Conservation (phyloP, 2,888 invertebrate species). For the Mythimna loreyi region DNA sequence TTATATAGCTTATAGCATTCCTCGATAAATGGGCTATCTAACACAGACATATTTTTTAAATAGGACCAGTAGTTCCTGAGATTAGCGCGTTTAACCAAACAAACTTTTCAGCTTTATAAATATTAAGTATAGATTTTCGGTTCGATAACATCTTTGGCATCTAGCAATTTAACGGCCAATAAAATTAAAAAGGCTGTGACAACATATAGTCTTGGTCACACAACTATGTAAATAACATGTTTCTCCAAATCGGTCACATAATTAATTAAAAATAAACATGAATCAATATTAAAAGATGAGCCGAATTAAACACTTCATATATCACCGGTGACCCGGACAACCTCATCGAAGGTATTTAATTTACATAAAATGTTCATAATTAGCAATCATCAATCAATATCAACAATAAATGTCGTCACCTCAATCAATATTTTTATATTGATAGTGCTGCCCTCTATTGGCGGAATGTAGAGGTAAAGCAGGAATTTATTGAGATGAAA, state of each 20-base stretch:
- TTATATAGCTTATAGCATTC: too few species aligned
- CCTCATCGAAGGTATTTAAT: slow-evolving; percentile 45
- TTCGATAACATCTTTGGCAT: background rate
- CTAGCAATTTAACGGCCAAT: background rate
- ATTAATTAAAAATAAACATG: slow-evolving; percentile 21
- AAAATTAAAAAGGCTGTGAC: background rate
- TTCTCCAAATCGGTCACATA: slow-evolving; percentile 22
- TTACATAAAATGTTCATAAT: slow-evolving; percentile 49
- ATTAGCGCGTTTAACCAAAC: too few species aligned
- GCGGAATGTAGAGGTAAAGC: background rate
- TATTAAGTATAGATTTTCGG: too few species aligned
- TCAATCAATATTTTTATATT: slow-evolving; percentile 12
- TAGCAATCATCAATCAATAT: slow-evolving; percentile 12
- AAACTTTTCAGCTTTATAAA: too few species aligned
- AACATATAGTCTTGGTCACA: background rate
- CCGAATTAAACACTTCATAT: slow-evolving; percentile 14
- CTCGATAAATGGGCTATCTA: too few species aligned
- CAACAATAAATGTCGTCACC: background rate
- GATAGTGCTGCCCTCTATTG: background rate
- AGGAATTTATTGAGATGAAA: too few species aligned
- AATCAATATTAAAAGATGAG: slow-evolving; percentile 25
- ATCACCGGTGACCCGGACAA: slow-evolving; percentile 28
- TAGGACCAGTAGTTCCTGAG: too few species aligned
- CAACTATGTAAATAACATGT: background rate
- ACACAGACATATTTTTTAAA: too few species aligned